Conservation (phyloP, 2,113 vertebrate species). For the Dicaeum eximium region DNA sequence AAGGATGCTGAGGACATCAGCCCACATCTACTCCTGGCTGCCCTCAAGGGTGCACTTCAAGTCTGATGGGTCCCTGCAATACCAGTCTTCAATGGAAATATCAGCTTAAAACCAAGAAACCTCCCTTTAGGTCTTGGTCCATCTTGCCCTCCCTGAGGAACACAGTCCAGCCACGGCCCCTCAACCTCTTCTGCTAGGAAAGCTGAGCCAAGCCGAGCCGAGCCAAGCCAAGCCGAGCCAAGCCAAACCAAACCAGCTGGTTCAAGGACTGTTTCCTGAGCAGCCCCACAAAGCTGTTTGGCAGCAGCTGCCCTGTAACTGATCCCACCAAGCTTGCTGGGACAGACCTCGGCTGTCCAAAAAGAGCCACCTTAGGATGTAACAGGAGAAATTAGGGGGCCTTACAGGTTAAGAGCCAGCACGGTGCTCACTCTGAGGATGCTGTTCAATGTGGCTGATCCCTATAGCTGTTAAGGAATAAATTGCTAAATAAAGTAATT, state of each 20-base stretch:
- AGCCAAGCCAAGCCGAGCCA: background rate
- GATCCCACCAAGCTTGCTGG: background rate
- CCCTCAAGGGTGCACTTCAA: no score
- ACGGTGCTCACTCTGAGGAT: background rate
- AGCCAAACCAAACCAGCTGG: background rate
- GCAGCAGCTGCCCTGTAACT: background rate
- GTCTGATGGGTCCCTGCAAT: background rate
- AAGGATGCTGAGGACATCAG: background rate
- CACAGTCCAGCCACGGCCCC: background rate
- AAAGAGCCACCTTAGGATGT: background rate
- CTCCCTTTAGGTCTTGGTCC: background rate
- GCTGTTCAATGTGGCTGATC: background rate
- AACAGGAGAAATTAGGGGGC: conserved; percentile 26
- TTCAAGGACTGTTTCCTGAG: background rate
- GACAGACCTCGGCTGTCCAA: conserved; percentile 4
- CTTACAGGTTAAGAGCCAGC: conserved; percentile 30
- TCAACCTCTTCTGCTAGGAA: background rate
- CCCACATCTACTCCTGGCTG: background rate
- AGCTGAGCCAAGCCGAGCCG: background rate
- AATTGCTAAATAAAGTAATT: background rate
- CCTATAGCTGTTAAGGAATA: conserved; percentile 23
- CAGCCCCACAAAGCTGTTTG: background rate
- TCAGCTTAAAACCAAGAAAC: background rate
- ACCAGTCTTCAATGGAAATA: background rate
- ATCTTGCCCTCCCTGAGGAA: background rate